Evolutionary conservation across 2,797 vertebrate species (phyloP), one percentile per base, ranked within the genome.

Genomic region (Periophthalmus magnuspinnatus): DNA sequence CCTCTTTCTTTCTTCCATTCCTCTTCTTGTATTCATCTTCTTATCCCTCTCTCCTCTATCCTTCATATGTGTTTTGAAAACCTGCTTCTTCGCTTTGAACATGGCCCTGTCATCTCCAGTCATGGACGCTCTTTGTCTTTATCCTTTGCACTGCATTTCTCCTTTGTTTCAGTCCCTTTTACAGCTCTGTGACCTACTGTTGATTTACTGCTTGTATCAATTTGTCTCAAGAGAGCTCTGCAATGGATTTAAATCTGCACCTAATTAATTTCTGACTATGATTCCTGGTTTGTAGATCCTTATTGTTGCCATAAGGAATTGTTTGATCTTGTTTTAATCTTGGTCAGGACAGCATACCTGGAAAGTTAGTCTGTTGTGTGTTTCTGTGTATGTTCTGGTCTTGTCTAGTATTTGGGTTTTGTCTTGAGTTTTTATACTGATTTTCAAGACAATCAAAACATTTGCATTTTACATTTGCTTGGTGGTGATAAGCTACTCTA

Each of bases 1-100:
- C 48, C 22, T 45, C 38, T 41, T 64, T 47, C 10, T n/a, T 36
- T 66, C 38, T n/a, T 0, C 32, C 21, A 45, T 65, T 69, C 80
- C 74, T 69, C 54, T 69, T 11, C 54, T 58, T 75, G 50, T 73
- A 62, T 85, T 84, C 82, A 77, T 79, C 87, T 48, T 55, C 66
- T 45, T 2, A 45, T 83, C 81, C 65, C 70, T 32, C 77, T 61
- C 76, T 78, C 65, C 38, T 64, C 76, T 59, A 77, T 86, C 86
- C 81, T 86, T 84, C 76, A 73, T 64, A 78, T 57, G 50, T 21
- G 52, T 22, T 56, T 24, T 66, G 64, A 73, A 21, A 67, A 70
- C 17, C 5, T 71, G 67, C 24, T 41, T 61, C 61, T 17, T 65
- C 73, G 63, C 71, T 84, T 86, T 82, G 22, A 71, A 75, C 28